phyloP scores from a whole-genome alignment of 2,797 vertebrate genomes.

The Mallotus villosus region DNA sequence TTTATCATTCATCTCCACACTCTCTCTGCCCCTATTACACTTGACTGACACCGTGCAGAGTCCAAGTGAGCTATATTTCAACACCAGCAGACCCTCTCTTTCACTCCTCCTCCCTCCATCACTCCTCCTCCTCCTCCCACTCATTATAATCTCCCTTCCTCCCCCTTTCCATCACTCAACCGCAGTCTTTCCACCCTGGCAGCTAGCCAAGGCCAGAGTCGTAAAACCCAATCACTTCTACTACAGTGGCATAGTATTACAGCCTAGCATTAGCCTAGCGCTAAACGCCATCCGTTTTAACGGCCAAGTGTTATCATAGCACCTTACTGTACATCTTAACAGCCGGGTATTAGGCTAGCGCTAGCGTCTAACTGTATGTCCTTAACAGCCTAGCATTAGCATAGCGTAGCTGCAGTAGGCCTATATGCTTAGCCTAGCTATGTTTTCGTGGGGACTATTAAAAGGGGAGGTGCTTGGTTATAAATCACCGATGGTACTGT shows the following conservation, averaged over 20 bases:
- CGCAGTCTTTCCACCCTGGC: slow-evolving; percentile 14
- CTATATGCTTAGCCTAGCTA: not conserved
- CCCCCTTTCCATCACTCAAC: not conserved
- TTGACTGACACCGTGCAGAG: not conserved
- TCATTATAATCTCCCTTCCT: not conserved
- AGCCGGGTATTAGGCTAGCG: no score
- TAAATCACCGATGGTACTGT: slow-evolving; percentile 20
- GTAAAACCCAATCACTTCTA: slow-evolving; percentile 23
- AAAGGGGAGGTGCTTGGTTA: slow-evolving; percentile 4
- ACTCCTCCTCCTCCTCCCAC: slow-evolving; percentile 8
- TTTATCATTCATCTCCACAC: not conserved
- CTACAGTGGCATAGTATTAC: slow-evolving; percentile 26
- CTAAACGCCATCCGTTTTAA: no score
- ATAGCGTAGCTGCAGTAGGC: no score
- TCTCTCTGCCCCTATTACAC: not conserved
- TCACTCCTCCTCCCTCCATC: not conserved
- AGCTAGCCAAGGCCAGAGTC: slow-evolving; percentile 14
- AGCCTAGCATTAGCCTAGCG: not conserved
- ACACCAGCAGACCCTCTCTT: not conserved
- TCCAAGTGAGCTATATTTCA: not conserved
- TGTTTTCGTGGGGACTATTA: not conserved
- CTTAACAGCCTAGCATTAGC: slow-evolving; percentile 11
- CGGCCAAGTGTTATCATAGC: no score
- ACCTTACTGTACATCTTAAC: no score
- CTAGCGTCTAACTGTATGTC: no score